These are phyloP conservation scores for Tupaia tana DNA, from an alignment of 2,113 vertebrate genomes.

Conservation along the genomic window DNA sequence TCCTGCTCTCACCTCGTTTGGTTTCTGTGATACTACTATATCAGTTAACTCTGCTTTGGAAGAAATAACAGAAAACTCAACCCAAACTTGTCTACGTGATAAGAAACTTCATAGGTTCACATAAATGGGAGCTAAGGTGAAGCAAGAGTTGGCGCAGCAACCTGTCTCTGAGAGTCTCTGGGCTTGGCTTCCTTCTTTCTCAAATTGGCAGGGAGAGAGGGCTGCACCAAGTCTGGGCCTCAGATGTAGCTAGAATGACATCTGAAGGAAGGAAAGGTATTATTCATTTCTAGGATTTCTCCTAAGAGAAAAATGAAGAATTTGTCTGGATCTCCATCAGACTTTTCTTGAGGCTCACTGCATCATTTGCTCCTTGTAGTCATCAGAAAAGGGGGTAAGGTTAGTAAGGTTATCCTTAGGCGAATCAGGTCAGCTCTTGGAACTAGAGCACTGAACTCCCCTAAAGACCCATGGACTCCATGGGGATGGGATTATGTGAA, in stretches of 20 bases:
- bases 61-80: background rate
- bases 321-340: background rate
- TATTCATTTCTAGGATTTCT: background rate
- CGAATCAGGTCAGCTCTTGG: background rate
- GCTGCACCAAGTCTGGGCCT: background rate
- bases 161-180: background rate
- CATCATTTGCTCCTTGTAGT: background rate
- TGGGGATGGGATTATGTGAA: background rate
- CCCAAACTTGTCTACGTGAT: background rate
- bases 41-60: background rate
- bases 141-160: background rate
- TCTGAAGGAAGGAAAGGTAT: background rate
- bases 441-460: background rate
- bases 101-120: background rate
- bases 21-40: background rate
- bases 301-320: background rate
- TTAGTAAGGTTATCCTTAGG: background rate
- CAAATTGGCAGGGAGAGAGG: background rate
- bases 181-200: background rate
- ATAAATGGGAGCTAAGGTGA: background rate
- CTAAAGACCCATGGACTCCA: background rate
- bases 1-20: background rate
- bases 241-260: background rate
- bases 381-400: background rate
- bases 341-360: background rate